Percentiles rank a stretch among this genome's conserved stretches.
These are phyloP conservation scores for Adoxophyes honmai DNA, from an alignment of 1,140 invertebrate genomes.

Conservation along the genomic window DNA sequence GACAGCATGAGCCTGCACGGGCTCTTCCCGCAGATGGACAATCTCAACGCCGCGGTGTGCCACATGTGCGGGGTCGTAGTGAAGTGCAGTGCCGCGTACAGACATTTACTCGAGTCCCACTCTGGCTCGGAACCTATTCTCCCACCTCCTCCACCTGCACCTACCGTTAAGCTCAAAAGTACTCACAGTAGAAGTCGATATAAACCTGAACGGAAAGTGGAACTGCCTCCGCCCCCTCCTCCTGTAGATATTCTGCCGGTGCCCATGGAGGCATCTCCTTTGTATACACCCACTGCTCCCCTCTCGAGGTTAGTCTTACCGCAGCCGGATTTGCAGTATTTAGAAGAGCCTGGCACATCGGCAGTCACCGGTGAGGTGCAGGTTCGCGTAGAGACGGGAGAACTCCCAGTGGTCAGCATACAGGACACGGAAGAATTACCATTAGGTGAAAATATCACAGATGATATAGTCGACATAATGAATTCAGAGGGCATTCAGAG, in stretches of 20 bases:
- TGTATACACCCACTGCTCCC: conserved; percentile 54
- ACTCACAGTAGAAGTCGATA: conserved; percentile 49
- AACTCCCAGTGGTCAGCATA: conserved; percentile 72
- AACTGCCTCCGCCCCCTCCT: conserved; percentile 47
- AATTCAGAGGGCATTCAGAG: conserved; percentile 71
- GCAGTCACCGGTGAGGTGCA: conserved; percentile 60
- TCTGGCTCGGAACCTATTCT: conserved; percentile 50
- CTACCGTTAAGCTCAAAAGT: conserved; percentile 48
- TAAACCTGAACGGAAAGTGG: conserved; percentile 43
- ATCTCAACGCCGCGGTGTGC: conserved; percentile 80
- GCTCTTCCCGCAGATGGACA: conserved; percentile 80
- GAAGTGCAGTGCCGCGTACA: conserved; percentile 80
- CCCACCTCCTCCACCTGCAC: conserved; percentile 55
- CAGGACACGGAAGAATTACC: conserved; percentile 67
- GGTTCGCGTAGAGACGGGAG: conserved; percentile 64
- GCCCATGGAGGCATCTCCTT: conserved; percentile 55
- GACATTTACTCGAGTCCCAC: conserved; percentile 74
- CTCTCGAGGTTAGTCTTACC: conserved; percentile 60
- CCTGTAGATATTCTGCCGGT: conserved; percentile 50
- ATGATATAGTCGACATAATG: conserved; percentile 74
- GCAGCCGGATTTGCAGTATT: conserved; percentile 63
- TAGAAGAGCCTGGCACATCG: conserved; percentile 62
- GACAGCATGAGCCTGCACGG: conserved; percentile 79
- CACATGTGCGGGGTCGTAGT: conserved; percentile 81
- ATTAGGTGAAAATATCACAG: conserved; percentile 66